phyloP scores from a whole-genome alignment of 2,888 invertebrate genomes.

The Dynastes grantii region DNA sequence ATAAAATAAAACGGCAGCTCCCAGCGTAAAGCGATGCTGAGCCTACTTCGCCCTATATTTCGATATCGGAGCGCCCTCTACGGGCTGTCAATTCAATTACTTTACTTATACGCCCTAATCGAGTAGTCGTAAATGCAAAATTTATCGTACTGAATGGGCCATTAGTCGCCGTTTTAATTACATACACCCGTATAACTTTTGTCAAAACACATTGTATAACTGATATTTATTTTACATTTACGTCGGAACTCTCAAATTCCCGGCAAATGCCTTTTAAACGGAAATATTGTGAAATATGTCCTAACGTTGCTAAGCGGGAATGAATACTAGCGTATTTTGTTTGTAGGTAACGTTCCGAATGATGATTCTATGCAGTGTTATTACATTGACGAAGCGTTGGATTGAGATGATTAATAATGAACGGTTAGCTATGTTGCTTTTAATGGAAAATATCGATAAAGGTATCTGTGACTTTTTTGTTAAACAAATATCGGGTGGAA shows the following conservation, averaged over 20 bases:
- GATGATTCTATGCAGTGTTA: not conserved
- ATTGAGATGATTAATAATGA: not conserved
- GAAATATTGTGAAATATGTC: slow-evolving; percentile 27
- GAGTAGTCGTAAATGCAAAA: slow-evolving; percentile 44
- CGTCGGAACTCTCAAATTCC: slow-evolving; percentile 25
- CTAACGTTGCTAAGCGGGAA: not conserved
- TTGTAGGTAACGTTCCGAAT: not conserved
- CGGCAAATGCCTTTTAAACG: slow-evolving; percentile 17
- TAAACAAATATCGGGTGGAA: too few relatives aligned
- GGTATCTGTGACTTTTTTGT: too few relatives aligned
- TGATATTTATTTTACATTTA: slow-evolving; percentile 36
- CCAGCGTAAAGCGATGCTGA: not conserved
- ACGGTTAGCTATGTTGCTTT: not conserved
- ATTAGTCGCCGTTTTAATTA: slow-evolving; percentile 45
- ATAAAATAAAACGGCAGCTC: slow-evolving; percentile 6
- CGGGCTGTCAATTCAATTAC: slow-evolving; percentile 41
- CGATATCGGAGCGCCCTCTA: slow-evolving; percentile 10
- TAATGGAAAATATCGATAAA: not conserved
- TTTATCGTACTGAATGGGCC: slow-evolving; percentile 37
- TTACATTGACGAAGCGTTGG: not conserved
- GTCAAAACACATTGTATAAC: slow-evolving; percentile 43
- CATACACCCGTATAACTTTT: slow-evolving; percentile 42
- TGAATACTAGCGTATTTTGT: not conserved
- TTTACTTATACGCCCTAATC: slow-evolving; percentile 46
- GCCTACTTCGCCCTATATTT: not conserved